These are phyloP conservation scores for Drosophila watanabei DNA, from an alignment of 1,140 invertebrate genomes.

Conservation along the genomic window DNA sequence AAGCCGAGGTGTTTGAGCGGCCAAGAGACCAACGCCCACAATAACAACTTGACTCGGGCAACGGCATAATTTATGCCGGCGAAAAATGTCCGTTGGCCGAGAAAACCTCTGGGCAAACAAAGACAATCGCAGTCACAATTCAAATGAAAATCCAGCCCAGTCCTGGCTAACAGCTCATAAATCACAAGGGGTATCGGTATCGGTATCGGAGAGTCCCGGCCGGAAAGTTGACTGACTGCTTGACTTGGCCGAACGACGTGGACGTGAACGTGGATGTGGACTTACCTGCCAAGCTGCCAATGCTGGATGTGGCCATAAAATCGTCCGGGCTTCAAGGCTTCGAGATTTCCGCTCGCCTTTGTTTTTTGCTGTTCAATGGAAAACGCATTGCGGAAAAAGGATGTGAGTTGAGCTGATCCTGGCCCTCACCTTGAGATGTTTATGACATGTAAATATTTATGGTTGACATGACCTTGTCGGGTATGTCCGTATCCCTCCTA, in stretches of 20 bases:
- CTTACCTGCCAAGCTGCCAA: slow-evolving; percentile 39
- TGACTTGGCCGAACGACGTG: slow-evolving; percentile 48
- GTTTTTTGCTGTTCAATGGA: slow-evolving; percentile 70
- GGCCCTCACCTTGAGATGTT: slow-evolving; percentile 73
- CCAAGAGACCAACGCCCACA: slow-evolving; percentile 66
- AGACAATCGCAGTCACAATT: slow-evolving; percentile 64
- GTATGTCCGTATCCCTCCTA: slow-evolving; percentile 13
- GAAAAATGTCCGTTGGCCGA: slow-evolving; percentile 48
- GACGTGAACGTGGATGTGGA: background rate
- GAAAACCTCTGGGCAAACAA: slow-evolving; percentile 52
- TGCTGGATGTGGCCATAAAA: slow-evolving; percentile 57
- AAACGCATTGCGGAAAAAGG: slow-evolving; percentile 78
- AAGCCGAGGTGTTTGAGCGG: slow-evolving; percentile 35
- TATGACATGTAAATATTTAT: slow-evolving; percentile 83
- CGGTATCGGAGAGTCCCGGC: slow-evolving; percentile 22
- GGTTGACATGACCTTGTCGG: slow-evolving; percentile 77
- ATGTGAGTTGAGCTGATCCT: slow-evolving; percentile 50
- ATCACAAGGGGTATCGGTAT: slow-evolving; percentile 54
- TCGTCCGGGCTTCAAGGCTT: slow-evolving; percentile 53
- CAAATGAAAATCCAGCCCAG: slow-evolving; percentile 69
- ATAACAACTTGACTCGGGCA: slow-evolving; percentile 80
- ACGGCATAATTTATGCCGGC: slow-evolving; percentile 74
- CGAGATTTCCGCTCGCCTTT: slow-evolving; percentile 42
- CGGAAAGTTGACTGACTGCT: slow-evolving; percentile 76
- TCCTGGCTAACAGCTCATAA: slow-evolving; percentile 69